Evolutionary conservation across 2,797 vertebrate species (phyloP), one percentile per base, ranked within the genome.

Genomic region (Cynopterus sphinx): DNA sequence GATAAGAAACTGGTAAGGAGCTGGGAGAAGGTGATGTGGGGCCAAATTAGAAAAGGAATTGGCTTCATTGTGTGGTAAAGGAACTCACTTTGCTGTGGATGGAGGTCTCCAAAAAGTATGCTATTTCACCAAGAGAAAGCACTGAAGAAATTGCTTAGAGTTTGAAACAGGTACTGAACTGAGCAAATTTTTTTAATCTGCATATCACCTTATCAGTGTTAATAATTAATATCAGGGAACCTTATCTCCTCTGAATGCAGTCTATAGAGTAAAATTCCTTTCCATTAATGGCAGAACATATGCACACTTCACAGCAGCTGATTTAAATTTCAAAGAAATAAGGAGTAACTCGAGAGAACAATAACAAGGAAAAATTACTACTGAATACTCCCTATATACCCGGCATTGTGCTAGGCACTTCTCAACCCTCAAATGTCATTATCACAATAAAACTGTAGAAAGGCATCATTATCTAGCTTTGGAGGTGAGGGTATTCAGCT

Each of bases 261-360:
- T 3, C 63, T 77, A 10, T 36, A 22, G 22, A 73, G 9, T 26
- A 49, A 63, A 68, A 61, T 7, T 39, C 39, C 13, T 55, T 82
- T 43, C 81, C 8, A 19, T 1, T 24, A 53, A 87, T 15, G 43
- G 33, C 5, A 3, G 28, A 86, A 85, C 71, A 22, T 12, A 55
- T n/a, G 36, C 31, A 55, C 17, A 59, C 39, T n/a, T 92, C 41
- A 26, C 3, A 68, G 53, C 3, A 70, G 16, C 9, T 73, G 26
- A 53, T 91, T 70, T 89, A 43, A 77, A 81, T 75, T 77, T 75
- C 43, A 73, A 39, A 77, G 49, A 41, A 55, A 84, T 91, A 26
- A 81, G 19, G 61, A 93, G 7, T 55, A 89, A 70, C 53, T 31
- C 6, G 15, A 3, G 43, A 91, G 36, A 31, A 83, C 67, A 24